Evolutionary conservation across 92 coral and sea anemone genomes (phyloP).

Genomic region (Parazoanthus atlanticus): DNA sequence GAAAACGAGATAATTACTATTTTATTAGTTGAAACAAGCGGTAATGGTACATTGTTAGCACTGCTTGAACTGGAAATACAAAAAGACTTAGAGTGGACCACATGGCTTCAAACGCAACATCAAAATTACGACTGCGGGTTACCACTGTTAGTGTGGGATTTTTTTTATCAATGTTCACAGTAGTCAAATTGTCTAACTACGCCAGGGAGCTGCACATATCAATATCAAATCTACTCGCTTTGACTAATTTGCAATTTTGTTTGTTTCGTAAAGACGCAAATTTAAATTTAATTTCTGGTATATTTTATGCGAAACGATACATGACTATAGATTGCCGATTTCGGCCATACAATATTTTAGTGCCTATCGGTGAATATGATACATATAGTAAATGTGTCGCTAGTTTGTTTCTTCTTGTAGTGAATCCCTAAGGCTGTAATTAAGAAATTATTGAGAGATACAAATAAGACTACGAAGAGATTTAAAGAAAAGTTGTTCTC

Average conservation of each 20-base stretch:
- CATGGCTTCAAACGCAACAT: constrained; percentile 14
- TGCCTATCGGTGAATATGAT: background rate
- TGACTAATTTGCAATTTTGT: constrained; percentile 2
- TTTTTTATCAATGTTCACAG: background rate
- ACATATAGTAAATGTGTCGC: background rate
- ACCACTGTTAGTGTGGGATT: background rate
- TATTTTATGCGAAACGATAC: constrained; percentile 5
- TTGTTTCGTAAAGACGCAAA: background rate
- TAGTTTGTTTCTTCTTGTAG: constrained; percentile 9
- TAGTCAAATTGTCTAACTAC: constrained; percentile 8
- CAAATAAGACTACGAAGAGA: background rate
- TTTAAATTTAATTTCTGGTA: background rate
- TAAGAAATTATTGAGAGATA: constrained; percentile 2
- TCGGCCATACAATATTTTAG: too few species aligned
- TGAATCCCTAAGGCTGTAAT: constrained; percentile 27
- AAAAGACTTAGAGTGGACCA: background rate
- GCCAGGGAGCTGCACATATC: constrained; percentile 1
- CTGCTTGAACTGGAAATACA: background rate
- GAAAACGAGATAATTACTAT: constrained; percentile 18
- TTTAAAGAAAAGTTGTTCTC: background rate
- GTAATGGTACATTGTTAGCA: background rate
- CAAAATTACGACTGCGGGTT: constrained; percentile 5
- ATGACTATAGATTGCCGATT: background rate
- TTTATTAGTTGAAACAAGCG: constrained; percentile 20
- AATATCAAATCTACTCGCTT: background rate